A percentile compares a stretch with the other conserved stretches of the same genome.
Conservation (phyloP, 2,888 invertebrate species). For the Stictocephala bisonia region DNA sequence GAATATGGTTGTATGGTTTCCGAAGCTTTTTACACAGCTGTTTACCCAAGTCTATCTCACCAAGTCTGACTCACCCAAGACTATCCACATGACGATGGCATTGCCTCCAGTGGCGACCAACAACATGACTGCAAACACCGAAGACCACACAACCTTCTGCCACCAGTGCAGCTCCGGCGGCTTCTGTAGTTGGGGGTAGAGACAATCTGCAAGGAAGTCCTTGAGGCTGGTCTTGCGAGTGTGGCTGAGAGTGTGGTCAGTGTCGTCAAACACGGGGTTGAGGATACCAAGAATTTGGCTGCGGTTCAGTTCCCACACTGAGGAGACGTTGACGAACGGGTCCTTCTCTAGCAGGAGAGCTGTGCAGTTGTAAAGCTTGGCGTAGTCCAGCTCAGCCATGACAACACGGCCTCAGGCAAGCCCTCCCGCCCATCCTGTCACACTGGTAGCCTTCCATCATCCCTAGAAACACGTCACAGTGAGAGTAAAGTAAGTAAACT, state of each 20-base stretch:
- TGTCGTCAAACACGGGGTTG: constrained; percentile 43
- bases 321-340: constrained; percentile 43
- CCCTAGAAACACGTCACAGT: too few relatives aligned
- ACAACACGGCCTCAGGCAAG: constrained; percentile 2
- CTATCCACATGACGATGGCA: constrained; percentile 71
- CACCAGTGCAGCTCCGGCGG: constrained; percentile 67
- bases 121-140: constrained; percentile 59
- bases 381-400: constrained; percentile 47
- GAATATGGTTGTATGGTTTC: too few relatives aligned
- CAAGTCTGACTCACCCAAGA: constrained; percentile 62
- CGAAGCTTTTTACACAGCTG: too few relatives aligned
- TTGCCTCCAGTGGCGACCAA: constrained; percentile 65
- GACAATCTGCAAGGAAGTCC: constrained; percentile 50
- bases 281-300: constrained; percentile 50
- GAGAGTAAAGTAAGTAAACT: too few relatives aligned
- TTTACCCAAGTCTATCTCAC: neutral
- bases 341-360: constrained; percentile 51
- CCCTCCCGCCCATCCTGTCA: constrained; percentile 34
- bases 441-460: too few relatives aligned
- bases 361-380: constrained; percentile 54
- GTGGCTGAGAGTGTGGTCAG: constrained; percentile 44
- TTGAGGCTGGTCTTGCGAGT: constrained; percentile 43
- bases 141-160: constrained; percentile 63
- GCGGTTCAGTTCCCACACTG: constrained; percentile 47
- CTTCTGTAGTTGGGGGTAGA: constrained; percentile 67